These are phyloP conservation scores for Sebastes matsubarae DNA, from an alignment of 2,797 vertebrate genomes.

Conservation along the genomic window DNA sequence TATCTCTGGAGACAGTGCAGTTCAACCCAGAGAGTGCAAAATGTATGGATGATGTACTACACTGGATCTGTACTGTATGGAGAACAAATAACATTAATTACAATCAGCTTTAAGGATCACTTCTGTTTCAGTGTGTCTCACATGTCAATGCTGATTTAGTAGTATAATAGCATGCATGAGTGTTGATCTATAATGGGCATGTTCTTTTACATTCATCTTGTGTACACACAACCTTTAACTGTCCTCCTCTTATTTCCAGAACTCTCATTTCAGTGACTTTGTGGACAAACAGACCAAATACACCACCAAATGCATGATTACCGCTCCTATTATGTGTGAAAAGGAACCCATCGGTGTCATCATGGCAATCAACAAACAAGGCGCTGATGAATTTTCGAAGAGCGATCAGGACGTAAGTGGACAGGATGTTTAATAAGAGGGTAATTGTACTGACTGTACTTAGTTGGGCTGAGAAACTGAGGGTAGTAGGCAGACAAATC, in stretches of 20 bases:
- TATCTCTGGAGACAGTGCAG: neutral
- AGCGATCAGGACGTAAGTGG: constrained; percentile 84
- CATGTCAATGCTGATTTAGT: neutral
- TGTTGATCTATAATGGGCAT: neutral
- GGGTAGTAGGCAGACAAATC: neutral
- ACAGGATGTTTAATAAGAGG: constrained; percentile 52
- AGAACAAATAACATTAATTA: neutral
- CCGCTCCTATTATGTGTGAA: constrained; percentile 80
- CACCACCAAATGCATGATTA: constrained; percentile 87
- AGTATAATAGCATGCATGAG: neutral
- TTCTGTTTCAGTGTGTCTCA: neutral
- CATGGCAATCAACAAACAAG: constrained; percentile 91
- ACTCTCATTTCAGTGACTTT: constrained; percentile 91
- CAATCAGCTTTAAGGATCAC: neutral
- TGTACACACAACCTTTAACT: neutral
- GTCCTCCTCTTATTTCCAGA: constrained; percentile 72
- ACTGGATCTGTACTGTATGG: neutral
- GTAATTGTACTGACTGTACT: neutral
- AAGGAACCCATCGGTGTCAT: constrained; percentile 90
- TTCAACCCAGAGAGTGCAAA: neutral
- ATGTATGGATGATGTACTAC: neutral
- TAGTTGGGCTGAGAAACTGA: neutral
- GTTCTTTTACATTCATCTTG: neutral
- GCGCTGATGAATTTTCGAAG: constrained; percentile 86
- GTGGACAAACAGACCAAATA: constrained; percentile 92